Evolutionary conservation across 2,888 invertebrate species (phyloP), one percentile per base, ranked within the genome.

Genomic region (Phania funesta): DNA sequence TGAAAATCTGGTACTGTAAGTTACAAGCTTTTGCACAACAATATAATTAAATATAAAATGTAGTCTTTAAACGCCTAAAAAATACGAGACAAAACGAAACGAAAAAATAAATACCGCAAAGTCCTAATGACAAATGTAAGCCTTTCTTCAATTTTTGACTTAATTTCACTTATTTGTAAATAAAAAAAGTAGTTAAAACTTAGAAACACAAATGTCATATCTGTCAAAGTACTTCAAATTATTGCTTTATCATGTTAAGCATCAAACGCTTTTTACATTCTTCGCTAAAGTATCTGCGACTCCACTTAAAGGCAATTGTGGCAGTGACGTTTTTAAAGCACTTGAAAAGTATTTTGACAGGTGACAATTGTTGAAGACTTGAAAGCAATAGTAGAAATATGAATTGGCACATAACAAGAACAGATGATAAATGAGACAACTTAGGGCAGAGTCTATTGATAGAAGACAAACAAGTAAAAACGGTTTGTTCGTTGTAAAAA

Each of bases 351-450:
- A 46, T 71, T 77, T 65, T 73, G 77, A 52, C 73, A 81, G 77
- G 77, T 81, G 77, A 73, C 77, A 81, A 77, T 81, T 76, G 71
- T 48, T 77, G 7, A 58, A 65, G 56, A 70, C 29, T 22, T 41
- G 26, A 54, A 13, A 26, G 54, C 46, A 44, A 38, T 46, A 54
- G 18, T 7, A 32, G 11, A 35, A 64, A 26, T 32, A 62, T 52
- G 32, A 62, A 62, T 46, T 60, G 62, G 46, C 35, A 56, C n/a
- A 24, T 20, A 50, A 26, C 16, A 52, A 2, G 41, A 62, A 7
- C 18, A 41, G 7, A 22, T 41, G 71, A 48, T 7, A 29, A 13
- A 41, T n/a, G 1, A 13, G 48, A 62, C 4, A 13, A 4, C 0
- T 11, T 2, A 32, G 46, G 70, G 24, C 6, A 13, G 54, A 24